These are phyloP conservation scores for Macropodus opercularis DNA, from an alignment of 2,797 vertebrate genomes.

Conservation along the genomic window DNA sequence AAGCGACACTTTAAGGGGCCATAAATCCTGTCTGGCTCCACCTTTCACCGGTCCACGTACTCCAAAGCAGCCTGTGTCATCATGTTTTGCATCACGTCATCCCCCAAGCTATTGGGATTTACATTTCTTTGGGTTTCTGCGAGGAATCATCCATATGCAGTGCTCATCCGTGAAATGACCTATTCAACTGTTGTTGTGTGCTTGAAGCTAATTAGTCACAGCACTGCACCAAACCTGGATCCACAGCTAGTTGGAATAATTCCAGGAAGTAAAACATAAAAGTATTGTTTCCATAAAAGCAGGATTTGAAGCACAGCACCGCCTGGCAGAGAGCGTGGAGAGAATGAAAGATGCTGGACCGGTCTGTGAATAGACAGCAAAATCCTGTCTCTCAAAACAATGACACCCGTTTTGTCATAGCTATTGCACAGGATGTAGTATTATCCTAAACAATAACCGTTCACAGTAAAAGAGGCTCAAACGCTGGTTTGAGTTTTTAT, in stretches of 20 bases:
- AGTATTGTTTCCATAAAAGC: conserved; percentile 67
- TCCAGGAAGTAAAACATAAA: conserved; percentile 71
- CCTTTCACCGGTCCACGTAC: conserved; percentile 33
- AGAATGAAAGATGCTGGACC: conserved; percentile 54
- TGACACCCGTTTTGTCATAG: conserved; percentile 20
- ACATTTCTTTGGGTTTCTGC: conserved; percentile 50
- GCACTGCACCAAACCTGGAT: conserved; percentile 43
- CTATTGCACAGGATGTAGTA: conserved; percentile 53
- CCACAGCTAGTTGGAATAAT: conserved; percentile 62
- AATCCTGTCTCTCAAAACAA: conserved; percentile 44
- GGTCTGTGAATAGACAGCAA: conserved; percentile 57
- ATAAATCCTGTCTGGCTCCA: conserved; percentile 57
- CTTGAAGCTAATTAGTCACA: conserved; percentile 74
- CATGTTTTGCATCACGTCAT: conserved; percentile 72
- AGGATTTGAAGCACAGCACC: conserved; percentile 61
- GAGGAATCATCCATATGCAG: conserved; percentile 27
- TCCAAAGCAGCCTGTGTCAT: conserved; percentile 58
- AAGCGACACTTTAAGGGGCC: conserved; percentile 33
- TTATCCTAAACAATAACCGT: conserved; percentile 63
- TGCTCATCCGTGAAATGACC: conserved; percentile 75
- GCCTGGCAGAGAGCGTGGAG: conserved; percentile 40
- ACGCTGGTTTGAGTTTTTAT: too few relatives aligned
- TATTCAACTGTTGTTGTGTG: conserved; percentile 65
- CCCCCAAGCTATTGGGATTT: conserved; percentile 55
- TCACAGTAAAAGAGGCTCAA: conserved; percentile 45